phyloP scores from a whole-genome alignment of 2,113 vertebrate species.

The Chauna torquata region DNA sequence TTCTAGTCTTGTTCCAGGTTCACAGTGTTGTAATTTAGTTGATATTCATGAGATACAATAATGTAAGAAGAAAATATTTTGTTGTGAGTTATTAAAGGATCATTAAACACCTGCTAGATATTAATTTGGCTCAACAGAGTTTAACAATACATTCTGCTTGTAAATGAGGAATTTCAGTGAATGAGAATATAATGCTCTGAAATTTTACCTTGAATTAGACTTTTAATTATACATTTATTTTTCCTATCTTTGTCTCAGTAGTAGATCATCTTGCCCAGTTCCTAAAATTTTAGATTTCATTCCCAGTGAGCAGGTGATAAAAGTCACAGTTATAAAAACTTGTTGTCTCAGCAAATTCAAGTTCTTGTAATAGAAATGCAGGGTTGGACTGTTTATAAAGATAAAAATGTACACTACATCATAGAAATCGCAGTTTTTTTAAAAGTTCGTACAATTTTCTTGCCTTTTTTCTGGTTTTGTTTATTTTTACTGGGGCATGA shows the following conservation, averaged over 20 bases:
- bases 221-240: neutral
- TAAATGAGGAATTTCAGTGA: neutral
- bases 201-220: neutral
- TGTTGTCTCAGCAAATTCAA: neutral
- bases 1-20: neutral
- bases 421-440: neutral
- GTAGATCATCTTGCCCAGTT: neutral
- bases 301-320: neutral
- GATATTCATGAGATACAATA: neutral
- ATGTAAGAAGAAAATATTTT: neutral
- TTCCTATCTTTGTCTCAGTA: neutral
- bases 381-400: neutral
- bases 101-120: conserved; percentile 14
- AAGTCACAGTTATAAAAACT: neutral
- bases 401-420: neutral
- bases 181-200: neutral
- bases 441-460: neutral
- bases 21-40: neutral
- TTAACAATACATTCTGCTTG: neutral
- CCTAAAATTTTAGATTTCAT: neutral
- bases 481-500: neutral
- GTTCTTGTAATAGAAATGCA: neutral
- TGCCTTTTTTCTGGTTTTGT: neutral
- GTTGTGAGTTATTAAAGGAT: conserved; percentile 10
- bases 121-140: neutral